A percentile compares a stretch with the other conserved stretches of the same genome.
phyloP scores from a whole-genome alignment of 2,888 invertebrate genomes.

The Athetis lepigone region DNA sequence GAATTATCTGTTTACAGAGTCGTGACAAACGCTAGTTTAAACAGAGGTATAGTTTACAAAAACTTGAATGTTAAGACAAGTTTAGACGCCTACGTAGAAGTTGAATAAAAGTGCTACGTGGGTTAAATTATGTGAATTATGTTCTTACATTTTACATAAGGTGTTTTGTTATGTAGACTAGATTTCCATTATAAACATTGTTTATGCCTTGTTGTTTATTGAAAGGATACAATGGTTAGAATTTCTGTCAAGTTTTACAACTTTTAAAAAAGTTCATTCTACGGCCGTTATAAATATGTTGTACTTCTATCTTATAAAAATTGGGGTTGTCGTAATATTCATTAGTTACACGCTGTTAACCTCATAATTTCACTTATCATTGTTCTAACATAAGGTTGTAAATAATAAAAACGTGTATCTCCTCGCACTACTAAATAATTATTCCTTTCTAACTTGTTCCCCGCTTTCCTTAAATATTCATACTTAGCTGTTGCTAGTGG shows the following conservation, averaged over 20 bases:
- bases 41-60: constrained; percentile 34
- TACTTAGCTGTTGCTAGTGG: background rate
- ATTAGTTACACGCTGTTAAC: constrained; percentile 41
- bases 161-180: constrained; percentile 37
- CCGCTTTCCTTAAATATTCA: background rate
- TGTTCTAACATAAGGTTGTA: background rate
- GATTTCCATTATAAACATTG: constrained; percentile 33
- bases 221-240: background rate
- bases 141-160: constrained; percentile 39
- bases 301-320: background rate
- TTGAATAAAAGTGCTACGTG: constrained; percentile 44
- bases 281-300: background rate
- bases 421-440: background rate
- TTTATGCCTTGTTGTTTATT: constrained; percentile 27
- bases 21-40: constrained; percentile 31
- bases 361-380: constrained; percentile 7
- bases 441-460: background rate
- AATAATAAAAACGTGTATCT: background rate
- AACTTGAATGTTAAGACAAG: constrained; percentile 42
- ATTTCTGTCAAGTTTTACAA: background rate
- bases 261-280: background rate
- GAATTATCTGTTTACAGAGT: constrained; percentile 51
- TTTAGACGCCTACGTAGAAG: constrained; percentile 50
- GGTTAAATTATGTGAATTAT: constrained; percentile 46
- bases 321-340: constrained; percentile 15